phyloP scores from a whole-genome alignment of 1,140 invertebrate genomes.

The Lycorma delicatula region DNA sequence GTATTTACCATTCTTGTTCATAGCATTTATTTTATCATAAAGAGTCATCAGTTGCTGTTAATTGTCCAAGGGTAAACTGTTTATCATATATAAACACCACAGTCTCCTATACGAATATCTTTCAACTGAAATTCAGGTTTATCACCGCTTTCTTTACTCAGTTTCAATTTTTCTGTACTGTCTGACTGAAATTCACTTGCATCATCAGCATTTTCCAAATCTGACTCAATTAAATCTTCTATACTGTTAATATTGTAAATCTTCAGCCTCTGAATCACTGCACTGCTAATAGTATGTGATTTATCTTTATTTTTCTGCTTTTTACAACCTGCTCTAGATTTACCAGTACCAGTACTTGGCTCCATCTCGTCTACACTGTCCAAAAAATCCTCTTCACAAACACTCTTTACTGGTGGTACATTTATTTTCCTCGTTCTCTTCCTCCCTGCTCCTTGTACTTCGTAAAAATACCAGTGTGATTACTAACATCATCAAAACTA shows the following conservation, averaged over 20 bases:
- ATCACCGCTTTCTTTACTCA: not conserved
- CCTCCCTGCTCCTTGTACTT: not conserved
- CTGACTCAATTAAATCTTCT: not conserved
- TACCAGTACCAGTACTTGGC: not conserved
- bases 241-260: not conserved
- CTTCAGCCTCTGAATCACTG: not conserved
- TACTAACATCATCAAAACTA: too few species aligned
- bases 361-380: not conserved
- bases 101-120: not conserved
- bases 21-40: not conserved
- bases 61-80: not conserved
- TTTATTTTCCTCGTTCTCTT: constrained; percentile 1
- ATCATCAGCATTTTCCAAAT: not conserved
- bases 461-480: too few species aligned
- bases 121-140: not conserved
- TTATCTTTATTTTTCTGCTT: not conserved
- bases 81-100: not conserved
- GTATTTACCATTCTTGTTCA: not conserved
- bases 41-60: not conserved
- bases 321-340: not conserved
- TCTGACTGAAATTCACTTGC: not conserved
- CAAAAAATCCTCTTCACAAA: not conserved
- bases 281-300: not conserved
- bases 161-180: not conserved
- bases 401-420: not conserved